Conservation (phyloP, 1,140 invertebrate genomes). For the Sycophila sp. region DNA sequence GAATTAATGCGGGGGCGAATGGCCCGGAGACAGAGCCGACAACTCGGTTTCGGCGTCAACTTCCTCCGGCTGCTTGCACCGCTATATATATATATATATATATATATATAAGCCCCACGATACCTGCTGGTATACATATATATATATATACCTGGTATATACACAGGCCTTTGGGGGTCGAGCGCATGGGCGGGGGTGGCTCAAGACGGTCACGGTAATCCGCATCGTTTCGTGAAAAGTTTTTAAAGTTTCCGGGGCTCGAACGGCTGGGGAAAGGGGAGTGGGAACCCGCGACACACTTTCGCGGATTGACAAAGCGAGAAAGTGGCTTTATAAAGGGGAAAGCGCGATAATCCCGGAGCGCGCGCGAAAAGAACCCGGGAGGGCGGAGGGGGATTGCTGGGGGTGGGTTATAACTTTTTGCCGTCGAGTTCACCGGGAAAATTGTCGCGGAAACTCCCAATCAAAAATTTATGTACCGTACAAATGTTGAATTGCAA, state of each 20-base stretch:
- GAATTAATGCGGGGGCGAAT: conserved; percentile 4
- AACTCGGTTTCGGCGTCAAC: conserved; percentile 13
- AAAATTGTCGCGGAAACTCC: no score
- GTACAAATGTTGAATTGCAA: no score
- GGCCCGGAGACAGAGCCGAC: neutral
- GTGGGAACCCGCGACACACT: neutral
- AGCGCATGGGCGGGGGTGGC: no score
- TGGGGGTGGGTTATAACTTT: no score
- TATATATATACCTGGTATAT: neutral
- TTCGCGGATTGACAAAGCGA: conserved; percentile 11
- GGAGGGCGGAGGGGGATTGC: no score
- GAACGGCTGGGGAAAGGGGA: neutral
- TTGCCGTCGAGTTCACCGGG: no score
- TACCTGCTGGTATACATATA: neutral
- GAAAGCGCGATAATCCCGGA: conserved; percentile 15
- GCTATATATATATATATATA: neutral
- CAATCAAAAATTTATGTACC: no score
- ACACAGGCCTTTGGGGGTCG: neutral
- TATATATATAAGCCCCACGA: no score
- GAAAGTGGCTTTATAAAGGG: conserved; percentile 18
- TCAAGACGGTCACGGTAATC: conserved; percentile 14
- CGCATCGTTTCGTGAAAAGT: neutral
- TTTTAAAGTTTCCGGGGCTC: neutral
- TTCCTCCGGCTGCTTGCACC: neutral
- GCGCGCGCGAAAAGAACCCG: no score